Conservation (phyloP, 2,888 invertebrate species). For the Escarpia spicata region DNA sequence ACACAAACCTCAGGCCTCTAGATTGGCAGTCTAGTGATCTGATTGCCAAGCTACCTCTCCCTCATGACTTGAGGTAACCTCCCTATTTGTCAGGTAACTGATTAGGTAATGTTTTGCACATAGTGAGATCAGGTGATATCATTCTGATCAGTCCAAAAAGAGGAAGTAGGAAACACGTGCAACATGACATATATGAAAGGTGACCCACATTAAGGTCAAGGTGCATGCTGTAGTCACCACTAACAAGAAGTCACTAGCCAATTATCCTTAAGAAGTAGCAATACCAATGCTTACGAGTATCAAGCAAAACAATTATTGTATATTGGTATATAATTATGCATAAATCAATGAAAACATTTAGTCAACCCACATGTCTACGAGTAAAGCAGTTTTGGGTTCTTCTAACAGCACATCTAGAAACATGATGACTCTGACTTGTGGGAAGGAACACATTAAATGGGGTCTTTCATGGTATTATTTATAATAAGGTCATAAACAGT, state of each 20-base stretch:
- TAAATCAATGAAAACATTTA: too few relatives aligned
- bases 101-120: too few relatives aligned
- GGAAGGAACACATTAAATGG: neutral
- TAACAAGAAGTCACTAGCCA: neutral
- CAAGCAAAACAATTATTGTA: neutral
- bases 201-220: neutral
- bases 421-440: neutral
- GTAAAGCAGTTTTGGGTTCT: neutral
- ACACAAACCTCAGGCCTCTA: too few relatives aligned
- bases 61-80: too few relatives aligned
- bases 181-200: neutral
- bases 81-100: too few relatives aligned
- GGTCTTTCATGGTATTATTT: neutral
- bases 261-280: neutral
- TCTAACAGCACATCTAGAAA: neutral
- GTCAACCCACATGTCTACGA: too few relatives aligned
- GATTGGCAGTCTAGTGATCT: too few relatives aligned
- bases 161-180: neutral
- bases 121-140: neutral
- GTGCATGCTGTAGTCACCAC: neutral
- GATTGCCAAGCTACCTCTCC: too few relatives aligned
- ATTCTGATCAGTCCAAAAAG: neutral
- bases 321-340: too few relatives aligned
- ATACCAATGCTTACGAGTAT: neutral
- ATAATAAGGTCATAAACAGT: neutral